phyloP scores from a whole-genome alignment of 2,888 invertebrate species.

The Nycteola revayana region DNA sequence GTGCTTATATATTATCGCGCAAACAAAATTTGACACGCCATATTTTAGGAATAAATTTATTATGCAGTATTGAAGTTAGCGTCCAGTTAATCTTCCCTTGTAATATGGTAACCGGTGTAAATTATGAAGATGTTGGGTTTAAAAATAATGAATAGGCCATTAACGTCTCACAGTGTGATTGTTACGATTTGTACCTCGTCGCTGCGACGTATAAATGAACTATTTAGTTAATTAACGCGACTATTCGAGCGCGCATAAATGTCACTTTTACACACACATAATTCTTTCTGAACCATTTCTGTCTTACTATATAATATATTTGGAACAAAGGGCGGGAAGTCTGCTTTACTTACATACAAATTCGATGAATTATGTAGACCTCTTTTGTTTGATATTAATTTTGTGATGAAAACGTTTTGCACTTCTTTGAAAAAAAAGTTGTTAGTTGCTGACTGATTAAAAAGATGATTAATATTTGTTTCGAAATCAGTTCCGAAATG shows the following conservation, averaged over 20 bases:
- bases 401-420: constrained; percentile 16
- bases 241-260: constrained; percentile 61
- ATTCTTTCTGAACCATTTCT: constrained; percentile 57
- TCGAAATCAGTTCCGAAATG: constrained; percentile 9
- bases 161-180: constrained; percentile 44
- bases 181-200: constrained; percentile 56
- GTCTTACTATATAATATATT: constrained; percentile 46
- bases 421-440: constrained; percentile 16
- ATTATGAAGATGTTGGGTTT: constrained; percentile 37
- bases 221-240: constrained; percentile 67
- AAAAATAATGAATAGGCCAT: constrained; percentile 47
- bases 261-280: constrained; percentile 68
- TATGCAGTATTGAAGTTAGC: constrained; percentile 14
- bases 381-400: constrained; percentile 31
- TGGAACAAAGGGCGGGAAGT: constrained; percentile 41
- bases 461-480: constrained; percentile 18
- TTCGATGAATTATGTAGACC: constrained; percentile 32
- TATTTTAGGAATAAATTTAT: constrained; percentile 15
- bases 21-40: constrained; percentile 7
- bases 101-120: constrained; percentile 20
- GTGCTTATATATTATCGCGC: constrained; percentile 5
- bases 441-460: constrained; percentile 15
- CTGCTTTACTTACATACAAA: constrained; percentile 27
- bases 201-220: constrained; percentile 49
- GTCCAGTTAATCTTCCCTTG: constrained; percentile 10